These are phyloP conservation scores for Bruchidius siliquastri DNA, from an alignment of 2,888 invertebrate genomes.

Conservation along the genomic window DNA sequence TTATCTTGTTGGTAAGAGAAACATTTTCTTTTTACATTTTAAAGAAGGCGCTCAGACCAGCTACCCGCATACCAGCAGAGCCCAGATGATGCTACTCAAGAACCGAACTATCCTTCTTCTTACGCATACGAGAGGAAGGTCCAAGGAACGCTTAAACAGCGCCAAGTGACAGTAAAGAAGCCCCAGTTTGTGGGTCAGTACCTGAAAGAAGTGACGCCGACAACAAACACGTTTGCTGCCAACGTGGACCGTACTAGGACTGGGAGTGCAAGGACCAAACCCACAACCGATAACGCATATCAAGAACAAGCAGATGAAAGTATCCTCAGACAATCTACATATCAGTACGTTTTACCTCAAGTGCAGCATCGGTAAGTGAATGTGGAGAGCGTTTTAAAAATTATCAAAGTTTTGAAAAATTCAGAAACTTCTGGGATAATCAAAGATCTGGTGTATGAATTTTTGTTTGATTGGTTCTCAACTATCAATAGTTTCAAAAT, in stretches of 20 bases:
- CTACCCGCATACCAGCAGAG: no score
- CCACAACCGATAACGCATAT: neutral
- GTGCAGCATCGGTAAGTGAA: neutral
- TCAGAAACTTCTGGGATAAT: no score
- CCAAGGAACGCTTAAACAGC: neutral
- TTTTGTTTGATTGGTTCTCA: no score
- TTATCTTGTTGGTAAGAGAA: no score
- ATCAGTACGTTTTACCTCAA: neutral
- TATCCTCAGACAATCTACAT: neutral
- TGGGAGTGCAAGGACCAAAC: constrained; percentile 2
- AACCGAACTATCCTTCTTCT: neutral
- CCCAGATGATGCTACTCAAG: no score
- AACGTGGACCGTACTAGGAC: neutral
- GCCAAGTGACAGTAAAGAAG: neutral
- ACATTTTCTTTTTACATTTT: no score
- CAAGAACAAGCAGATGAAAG: constrained; percentile 6
- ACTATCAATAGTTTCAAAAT: no score
- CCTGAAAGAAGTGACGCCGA: constrained; percentile 15
- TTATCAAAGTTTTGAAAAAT: no score
- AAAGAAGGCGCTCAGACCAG: no score
- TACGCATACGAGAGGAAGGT: neutral
- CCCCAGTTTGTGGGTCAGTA: constrained; percentile 11
- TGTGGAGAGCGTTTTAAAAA: no score
- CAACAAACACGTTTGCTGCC: constrained; percentile 8
- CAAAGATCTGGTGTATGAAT: no score